phyloP scores from a whole-genome alignment of 2,888 invertebrate species.

The Anaspis maculata region DNA sequence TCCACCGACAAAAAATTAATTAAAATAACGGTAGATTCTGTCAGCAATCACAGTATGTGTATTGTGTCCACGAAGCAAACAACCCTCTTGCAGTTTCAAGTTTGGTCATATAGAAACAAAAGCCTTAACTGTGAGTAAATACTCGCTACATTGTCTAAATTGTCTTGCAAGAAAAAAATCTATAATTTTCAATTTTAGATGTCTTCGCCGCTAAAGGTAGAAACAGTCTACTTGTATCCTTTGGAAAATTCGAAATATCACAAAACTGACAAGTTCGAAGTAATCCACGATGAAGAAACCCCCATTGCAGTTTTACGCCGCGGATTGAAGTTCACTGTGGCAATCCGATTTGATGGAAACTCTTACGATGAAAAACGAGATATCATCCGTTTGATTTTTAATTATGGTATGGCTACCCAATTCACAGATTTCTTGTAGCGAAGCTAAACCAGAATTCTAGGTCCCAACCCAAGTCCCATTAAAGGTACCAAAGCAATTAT shows the following conservation, averaged over 20 bases:
- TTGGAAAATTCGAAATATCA: constrained; percentile 61
- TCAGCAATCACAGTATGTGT: no score
- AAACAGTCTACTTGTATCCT: constrained; percentile 57
- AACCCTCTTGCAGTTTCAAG: no score
- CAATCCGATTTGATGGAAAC: constrained; percentile 53
- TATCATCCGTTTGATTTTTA: constrained; percentile 58
- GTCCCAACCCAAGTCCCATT: constrained; percentile 46
- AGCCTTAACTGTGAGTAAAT: no score
- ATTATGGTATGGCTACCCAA: constrained; percentile 55
- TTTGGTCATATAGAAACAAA: no score
- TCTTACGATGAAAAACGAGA: constrained; percentile 54
- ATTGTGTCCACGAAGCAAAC: no score
- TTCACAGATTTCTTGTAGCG: no score
- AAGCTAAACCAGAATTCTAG: no score
- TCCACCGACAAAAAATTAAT: no score
- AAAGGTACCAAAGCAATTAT: constrained; percentile 49
- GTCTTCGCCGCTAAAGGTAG: constrained; percentile 47
- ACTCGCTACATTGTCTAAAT: no score
- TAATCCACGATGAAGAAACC: constrained; percentile 53
- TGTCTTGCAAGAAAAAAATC: no score
- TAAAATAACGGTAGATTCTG: no score
- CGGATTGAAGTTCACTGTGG: constrained; percentile 63
- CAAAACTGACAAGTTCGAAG: constrained; percentile 60
- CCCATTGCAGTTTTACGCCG: constrained; percentile 61
- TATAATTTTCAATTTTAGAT: constrained; percentile 12